These are phyloP conservation scores for Phymastichus coffea DNA, from an alignment of 1,140 invertebrate species.

Conservation along the genomic window DNA sequence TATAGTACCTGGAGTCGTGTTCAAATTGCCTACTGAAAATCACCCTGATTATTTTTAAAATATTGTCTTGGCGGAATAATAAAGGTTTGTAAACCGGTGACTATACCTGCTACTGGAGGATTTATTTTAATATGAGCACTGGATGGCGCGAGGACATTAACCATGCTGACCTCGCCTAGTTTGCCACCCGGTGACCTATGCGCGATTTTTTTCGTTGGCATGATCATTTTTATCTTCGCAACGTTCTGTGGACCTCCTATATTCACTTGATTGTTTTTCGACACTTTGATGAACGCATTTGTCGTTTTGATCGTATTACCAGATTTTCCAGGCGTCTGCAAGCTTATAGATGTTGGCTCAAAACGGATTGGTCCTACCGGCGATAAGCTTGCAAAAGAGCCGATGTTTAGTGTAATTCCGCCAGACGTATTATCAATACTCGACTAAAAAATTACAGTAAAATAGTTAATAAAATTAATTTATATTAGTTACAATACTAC, in stretches of 20 bases:
- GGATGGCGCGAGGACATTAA: slow-evolving; percentile 36
- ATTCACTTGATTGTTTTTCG: slow-evolving; percentile 37
- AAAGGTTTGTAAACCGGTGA: too few species aligned
- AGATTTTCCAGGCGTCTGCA: slow-evolving; percentile 13
- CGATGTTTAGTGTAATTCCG: slow-evolving; percentile 56
- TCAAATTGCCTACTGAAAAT: slow-evolving; percentile 32
- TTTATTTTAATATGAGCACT: slow-evolving; percentile 37
- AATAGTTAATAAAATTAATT: neutral
- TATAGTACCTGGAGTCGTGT: slow-evolving; percentile 26
- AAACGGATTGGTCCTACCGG: slow-evolving; percentile 53
- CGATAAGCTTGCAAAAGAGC: slow-evolving; percentile 52
- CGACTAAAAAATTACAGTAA: slow-evolving; percentile 1
- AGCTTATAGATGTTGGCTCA: slow-evolving; percentile 33
- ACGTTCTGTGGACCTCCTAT: slow-evolving; percentile 27
- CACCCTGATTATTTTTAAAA: too few species aligned
- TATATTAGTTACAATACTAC: slow-evolving; percentile 17
- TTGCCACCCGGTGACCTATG: too few species aligned
- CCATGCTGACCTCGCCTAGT: slow-evolving; percentile 36
- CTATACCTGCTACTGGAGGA: slow-evolving; percentile 24
- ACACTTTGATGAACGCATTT: slow-evolving; percentile 30
- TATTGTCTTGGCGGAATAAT: too few species aligned
- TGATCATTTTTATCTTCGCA: slow-evolving; percentile 44
- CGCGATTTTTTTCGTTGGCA: slow-evolving; percentile 39
- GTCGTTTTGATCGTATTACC: slow-evolving; percentile 27
- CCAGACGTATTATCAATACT: slow-evolving; percentile 40